Evolutionary conservation across 2,797 vertebrate genomes (phyloP), one percentile per base, ranked within the genome.

Genomic region (Lerista edwardsae): DNA sequence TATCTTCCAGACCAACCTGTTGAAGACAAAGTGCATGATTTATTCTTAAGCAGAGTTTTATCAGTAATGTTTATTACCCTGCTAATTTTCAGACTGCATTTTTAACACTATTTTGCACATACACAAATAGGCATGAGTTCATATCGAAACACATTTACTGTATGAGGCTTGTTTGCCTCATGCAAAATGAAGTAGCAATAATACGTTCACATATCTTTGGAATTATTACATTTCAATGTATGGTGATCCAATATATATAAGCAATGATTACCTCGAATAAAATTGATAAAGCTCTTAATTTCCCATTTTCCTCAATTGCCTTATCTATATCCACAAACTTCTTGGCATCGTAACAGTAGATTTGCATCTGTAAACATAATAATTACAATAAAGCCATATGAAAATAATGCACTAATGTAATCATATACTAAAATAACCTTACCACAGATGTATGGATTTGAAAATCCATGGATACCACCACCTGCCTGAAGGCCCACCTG

Each of bases 331-430:
- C 97, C 89, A 95, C 93, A 92, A 97, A 98, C 61, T 89, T 95
- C 84, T 96, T 92, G 0, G 90, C 91, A 89, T 99, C 97, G 57
- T 97, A 99, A 94, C 98, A 98, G 95, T 98, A 98, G 95, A 99
- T 98, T 94, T 99, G 98, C 98, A 99, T 99, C 98, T 99, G 94
- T 68, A 93, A 94, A 90, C 19, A 86, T 23, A 95, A 91, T 41
- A 81, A 64, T 25, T 55, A 55, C 36, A 75, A 1, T 6, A 81
- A 61, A 79, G 31, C 7, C 3, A 67, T n/a, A 71, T 14, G 79
- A 3, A 84, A 84, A 86, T 47, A 15, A 3, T 67, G 69, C 59
- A 76, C 4, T 64, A 79, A 83, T 79, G 36, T 71, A 14, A 34
- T 39, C 8, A 6, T 55, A 15, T 55, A 55, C 2, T 55, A 17